These are phyloP conservation scores for Xiphophorus hellerii DNA, from an alignment of 2,113 vertebrate genomes.

Conservation along the genomic window DNA sequence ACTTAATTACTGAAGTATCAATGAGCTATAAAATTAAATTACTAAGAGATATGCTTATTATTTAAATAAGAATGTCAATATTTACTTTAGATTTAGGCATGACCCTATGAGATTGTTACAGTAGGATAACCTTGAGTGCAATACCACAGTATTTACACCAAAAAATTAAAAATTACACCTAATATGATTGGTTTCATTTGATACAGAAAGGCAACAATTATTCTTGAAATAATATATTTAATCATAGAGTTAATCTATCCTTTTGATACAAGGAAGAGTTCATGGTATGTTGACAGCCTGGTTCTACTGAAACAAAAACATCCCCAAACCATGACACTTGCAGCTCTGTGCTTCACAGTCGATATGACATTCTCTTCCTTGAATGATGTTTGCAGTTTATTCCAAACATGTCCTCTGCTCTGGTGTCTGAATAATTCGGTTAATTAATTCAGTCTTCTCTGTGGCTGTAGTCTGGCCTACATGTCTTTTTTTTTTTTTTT, in stretches of 20 bases:
- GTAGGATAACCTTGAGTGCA: not conserved
- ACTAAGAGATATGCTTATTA: no score
- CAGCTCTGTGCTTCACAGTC: not conserved
- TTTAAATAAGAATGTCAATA: not conserved
- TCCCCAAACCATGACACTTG: not conserved
- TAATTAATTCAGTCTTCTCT: not conserved
- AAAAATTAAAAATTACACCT: not conserved
- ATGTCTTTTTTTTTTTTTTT: no score
- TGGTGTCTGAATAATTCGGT: not conserved
- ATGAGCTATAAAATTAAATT: no score
- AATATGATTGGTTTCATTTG: not conserved
- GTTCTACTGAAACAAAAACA: not conserved
- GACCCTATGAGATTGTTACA: not conserved
- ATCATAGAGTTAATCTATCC: not conserved
- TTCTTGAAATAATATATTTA: not conserved
- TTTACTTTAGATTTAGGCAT: not conserved
- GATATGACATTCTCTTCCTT: not conserved
- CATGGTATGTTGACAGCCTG: not conserved
- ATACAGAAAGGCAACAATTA: not conserved
- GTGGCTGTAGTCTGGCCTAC: not conserved
- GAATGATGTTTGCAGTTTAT: not conserved
- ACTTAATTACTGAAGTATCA: no score
- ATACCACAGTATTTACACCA: not conserved
- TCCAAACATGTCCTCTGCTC: not conserved
- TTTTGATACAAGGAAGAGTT: not conserved